These are phyloP conservation scores for Leptosomus discolor DNA, from an alignment of 2,113 vertebrate species.

Conservation along the genomic window DNA sequence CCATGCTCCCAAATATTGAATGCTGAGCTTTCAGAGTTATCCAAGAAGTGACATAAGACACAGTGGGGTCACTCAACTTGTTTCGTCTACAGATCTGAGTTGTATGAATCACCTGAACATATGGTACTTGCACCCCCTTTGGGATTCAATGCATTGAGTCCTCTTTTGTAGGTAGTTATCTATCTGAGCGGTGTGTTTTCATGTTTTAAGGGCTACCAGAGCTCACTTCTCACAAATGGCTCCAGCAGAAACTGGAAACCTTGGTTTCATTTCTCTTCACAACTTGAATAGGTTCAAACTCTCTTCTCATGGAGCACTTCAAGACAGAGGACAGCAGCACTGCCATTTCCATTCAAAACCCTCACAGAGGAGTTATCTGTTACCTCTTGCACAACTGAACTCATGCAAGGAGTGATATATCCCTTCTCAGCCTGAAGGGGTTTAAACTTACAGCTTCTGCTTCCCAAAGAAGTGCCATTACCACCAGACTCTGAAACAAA, in stretches of 20 bases:
- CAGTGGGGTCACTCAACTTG: neutral
- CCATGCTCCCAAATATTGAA: neutral
- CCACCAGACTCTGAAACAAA: neutral
- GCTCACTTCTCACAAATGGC: neutral
- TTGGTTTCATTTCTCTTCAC: neutral
- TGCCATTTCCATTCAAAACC: neutral
- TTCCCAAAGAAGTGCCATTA: neutral
- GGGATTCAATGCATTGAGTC: neutral
- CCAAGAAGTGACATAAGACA: neutral
- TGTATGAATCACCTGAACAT: neutral
- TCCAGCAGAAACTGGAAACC: neutral
- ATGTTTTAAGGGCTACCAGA: neutral
- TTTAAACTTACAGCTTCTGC: neutral
- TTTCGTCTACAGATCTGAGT: neutral
- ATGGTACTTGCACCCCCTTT: accelerated
- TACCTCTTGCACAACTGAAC: neutral
- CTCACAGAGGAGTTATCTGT: neutral
- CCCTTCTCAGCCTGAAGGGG: neutral
- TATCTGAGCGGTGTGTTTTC: neutral
- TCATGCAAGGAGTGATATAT: neutral
- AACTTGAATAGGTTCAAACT: neutral
- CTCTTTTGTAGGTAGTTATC: neutral
- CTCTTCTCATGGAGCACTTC: neutral
- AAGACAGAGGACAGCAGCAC: neutral
- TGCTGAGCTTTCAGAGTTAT: neutral